Evolutionary conservation across 2,888 invertebrate genomes (phyloP).

Genomic region (Drosophila ustulata): DNA sequence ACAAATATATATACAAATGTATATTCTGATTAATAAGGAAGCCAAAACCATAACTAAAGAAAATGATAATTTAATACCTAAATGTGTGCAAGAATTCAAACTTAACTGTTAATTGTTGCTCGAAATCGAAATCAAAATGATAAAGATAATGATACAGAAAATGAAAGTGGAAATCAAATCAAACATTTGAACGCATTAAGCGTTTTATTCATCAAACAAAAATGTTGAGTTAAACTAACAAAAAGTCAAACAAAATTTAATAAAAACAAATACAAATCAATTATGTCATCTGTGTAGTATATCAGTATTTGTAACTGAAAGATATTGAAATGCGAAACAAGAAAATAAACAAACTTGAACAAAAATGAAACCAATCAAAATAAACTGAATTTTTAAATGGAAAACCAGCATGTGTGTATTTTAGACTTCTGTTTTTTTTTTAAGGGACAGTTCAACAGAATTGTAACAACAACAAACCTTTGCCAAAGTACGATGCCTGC

Average conservation of each 20-base stretch:
- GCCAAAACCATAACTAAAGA: slow-evolving; percentile 20
- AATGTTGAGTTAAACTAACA: slow-evolving; percentile 63
- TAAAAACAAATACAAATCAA: slow-evolving; percentile 64
- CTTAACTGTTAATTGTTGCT: slow-evolving; percentile 79
- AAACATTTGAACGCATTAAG: slow-evolving; percentile 72
- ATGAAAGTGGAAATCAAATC: slow-evolving; percentile 40
- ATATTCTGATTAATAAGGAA: slow-evolving; percentile 31
- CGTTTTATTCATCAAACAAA: slow-evolving; percentile 74
- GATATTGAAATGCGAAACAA: slow-evolving; percentile 64
- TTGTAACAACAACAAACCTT: slow-evolving; percentile 69
- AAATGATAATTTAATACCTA: slow-evolving; percentile 42
- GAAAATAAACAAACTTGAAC: slow-evolving; percentile 52
- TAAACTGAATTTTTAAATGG: slow-evolving; percentile 76
- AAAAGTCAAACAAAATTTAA: slow-evolving; percentile 50
- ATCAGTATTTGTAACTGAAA: slow-evolving; percentile 81
- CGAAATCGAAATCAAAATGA: slow-evolving; percentile 63
- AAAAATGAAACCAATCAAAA: slow-evolving; percentile 65
- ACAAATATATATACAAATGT: slow-evolving; percentile 24
- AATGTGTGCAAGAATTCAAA: slow-evolving; percentile 65
- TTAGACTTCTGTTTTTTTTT: neutral
- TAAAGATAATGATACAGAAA: slow-evolving; percentile 40
- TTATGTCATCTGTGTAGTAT: slow-evolving; percentile 80
- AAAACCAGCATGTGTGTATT: slow-evolving; percentile 14
- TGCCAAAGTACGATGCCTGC: slow-evolving; percentile 91
- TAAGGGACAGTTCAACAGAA: neutral